phyloP scores from a whole-genome alignment of 2,113 vertebrate species.

The Kryptolebias marmoratus region DNA sequence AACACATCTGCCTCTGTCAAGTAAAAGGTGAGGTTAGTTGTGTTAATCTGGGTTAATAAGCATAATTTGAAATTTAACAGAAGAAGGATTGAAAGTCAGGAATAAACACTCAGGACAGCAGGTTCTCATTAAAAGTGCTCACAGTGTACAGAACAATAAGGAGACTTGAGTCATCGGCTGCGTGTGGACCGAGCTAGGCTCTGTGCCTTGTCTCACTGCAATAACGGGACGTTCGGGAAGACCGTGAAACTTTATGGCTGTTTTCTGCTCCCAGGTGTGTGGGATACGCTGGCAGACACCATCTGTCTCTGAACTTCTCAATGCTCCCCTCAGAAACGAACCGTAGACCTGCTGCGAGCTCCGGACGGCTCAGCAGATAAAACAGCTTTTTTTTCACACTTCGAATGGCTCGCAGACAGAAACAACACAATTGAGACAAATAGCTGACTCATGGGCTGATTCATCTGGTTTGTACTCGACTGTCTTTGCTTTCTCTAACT shows the following conservation, averaged over 20 bases:
- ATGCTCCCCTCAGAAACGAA: conserved; percentile 28
- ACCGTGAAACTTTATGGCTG: conserved; percentile 15
- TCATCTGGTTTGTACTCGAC: background rate
- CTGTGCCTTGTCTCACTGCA: conserved; percentile 22
- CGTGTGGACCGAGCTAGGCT: background rate
- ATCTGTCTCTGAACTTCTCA: conserved; percentile 57
- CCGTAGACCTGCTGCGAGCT: conserved; percentile 27
- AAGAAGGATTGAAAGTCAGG: background rate
- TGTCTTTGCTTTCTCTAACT: background rate
- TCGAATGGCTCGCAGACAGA: background rate
- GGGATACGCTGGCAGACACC: conserved; percentile 16
- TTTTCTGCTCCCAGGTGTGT: conserved; percentile 33
- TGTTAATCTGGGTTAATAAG: background rate
- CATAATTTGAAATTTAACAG: background rate
- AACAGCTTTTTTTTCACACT: conserved; percentile 17
- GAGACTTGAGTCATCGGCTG: conserved; percentile 8
- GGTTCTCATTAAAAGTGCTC: conserved; percentile 32
- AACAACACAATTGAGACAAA: conserved; percentile 13
- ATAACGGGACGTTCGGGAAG: conserved; percentile 43
- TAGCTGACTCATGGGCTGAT: conserved; percentile 13
- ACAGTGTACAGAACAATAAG: conserved; percentile 1
- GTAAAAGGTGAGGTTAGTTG: background rate
- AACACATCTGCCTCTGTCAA: background rate
- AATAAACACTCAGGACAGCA: conserved; percentile 5
- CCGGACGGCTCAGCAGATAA: conserved; percentile 27